A percentile compares a stretch with the other conserved stretches of the same genome.
These are phyloP conservation scores for Dendrocincla tyrannina DNA, from an alignment of 2,797 vertebrate genomes.

Conservation along the genomic window DNA sequence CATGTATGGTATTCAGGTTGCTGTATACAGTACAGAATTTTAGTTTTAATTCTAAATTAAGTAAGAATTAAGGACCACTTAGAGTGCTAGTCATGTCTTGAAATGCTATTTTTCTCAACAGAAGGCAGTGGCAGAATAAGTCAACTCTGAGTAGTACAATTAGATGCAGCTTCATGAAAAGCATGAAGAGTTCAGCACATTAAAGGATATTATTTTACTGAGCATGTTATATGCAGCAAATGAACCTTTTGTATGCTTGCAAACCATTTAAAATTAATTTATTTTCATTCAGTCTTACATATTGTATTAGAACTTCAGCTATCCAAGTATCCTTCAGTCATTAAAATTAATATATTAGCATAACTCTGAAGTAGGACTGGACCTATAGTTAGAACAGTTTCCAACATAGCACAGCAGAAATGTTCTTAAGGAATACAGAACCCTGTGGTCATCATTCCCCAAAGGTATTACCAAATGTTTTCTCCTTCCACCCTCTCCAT, in stretches of 20 bases:
- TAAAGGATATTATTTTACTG: conserved; percentile 58
- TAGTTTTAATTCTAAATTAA: conserved; percentile 72
- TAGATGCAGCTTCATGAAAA: conserved; percentile 45
- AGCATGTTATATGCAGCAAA: conserved; percentile 23
- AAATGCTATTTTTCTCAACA: conserved; percentile 68
- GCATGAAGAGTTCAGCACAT: conserved; percentile 42
- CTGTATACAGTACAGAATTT: conserved; percentile 56
- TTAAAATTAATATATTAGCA: not conserved
- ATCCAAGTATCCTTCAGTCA: not conserved
- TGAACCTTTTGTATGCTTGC: conserved; percentile 48
- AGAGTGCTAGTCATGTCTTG: conserved; percentile 65
- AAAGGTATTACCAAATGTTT: not conserved
- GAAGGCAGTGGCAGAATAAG: conserved; percentile 58
- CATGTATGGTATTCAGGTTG: conserved; percentile 29
- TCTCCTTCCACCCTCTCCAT: not conserved
- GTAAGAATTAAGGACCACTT: conserved; percentile 74
- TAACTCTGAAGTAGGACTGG: not conserved
- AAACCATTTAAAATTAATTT: conserved; percentile 62
- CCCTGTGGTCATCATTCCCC: not conserved
- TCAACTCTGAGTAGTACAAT: conserved; percentile 56
- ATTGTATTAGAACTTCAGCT: conserved; percentile 32
- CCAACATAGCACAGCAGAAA: not conserved
- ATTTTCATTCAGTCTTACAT: conserved; percentile 34
- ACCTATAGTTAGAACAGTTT: not conserved
- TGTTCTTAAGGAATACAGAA: not conserved